Evolutionary conservation across 2,797 vertebrate genomes (phyloP).

Genomic region (Neosalanx taihuensis): DNA sequence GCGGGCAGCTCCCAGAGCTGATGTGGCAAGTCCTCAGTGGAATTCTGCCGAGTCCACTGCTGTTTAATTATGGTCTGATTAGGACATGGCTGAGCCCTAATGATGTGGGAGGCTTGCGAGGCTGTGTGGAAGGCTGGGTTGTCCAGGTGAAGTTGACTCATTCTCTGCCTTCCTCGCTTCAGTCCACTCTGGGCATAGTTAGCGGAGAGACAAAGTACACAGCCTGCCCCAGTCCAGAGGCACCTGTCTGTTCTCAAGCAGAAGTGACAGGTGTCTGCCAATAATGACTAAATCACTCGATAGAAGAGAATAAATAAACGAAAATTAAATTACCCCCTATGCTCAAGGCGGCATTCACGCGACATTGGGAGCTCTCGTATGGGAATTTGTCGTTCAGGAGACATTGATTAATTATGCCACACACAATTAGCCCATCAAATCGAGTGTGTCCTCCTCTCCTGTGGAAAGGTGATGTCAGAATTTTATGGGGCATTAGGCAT

Average conservation of each 20-base stretch:
- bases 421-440: constrained; percentile 79
- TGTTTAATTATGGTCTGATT: constrained; percentile 35
- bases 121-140: neutral
- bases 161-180: neutral
- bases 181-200: neutral
- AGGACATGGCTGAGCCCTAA: constrained; percentile 18
- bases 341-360: constrained; percentile 53
- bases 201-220: neutral
- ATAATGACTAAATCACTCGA: constrained; percentile 55
- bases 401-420: constrained; percentile 81
- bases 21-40: constrained; percentile 8
- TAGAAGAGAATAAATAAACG: constrained; percentile 62
- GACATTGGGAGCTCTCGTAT: constrained; percentile 51
- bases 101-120: constrained; percentile 11
- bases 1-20: constrained; percentile 14
- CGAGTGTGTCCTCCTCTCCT: constrained; percentile 75
- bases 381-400: constrained; percentile 71
- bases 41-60: constrained; percentile 16
- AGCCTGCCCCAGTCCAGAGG: constrained; percentile 9
- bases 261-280: constrained; percentile 46
- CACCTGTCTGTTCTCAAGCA: constrained; percentile 14
- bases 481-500: constrained; percentile 72
- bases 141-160: constrained; percentile 19
- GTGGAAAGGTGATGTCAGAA: constrained; percentile 78
- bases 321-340: constrained; percentile 60